Evolutionary conservation across 1,140 invertebrate genomes (phyloP), one percentile per base, ranked within the genome.

Genomic region (Linepithema humile): DNA sequence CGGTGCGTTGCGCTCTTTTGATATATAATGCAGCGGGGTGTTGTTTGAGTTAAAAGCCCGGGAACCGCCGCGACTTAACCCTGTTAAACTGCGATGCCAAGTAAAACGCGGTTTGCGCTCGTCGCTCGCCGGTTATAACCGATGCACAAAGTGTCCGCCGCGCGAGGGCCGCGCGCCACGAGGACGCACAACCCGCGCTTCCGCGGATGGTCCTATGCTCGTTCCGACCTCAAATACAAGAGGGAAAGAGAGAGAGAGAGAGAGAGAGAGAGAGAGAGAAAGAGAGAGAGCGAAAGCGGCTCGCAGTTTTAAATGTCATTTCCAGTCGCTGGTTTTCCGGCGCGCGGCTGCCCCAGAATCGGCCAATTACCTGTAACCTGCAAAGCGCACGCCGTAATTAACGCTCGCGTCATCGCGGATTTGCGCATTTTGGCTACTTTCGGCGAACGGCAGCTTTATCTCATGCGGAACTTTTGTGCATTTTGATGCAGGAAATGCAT

Each of bases 51-150:
- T 94, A 94, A 94, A 94, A 93, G 93, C 93, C 91, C 91, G 91
- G 91, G 92, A 93, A 94, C 93, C 93, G 80, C 93, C 90, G 89
- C 83, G 91, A 93, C 93, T 93, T 94, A 94, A 94, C 92, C 91
- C 93, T 93, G 93, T 94, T 94, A 94, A 94, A 94, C 93, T 94
- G 91, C 92, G 91, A 93, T 94, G 93, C 92, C 93, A 94, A 94
- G 93, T 94, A 91, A 93, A 94, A 93, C 93, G 93, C 92, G 92
- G 92, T 94, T 93, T 92, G 93, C 93, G 94, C 93, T 77, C 73
- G 64, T 93, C 92, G 93, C 91, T 91, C 91, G 88, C 83, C 87
- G 90, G 91, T 92, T 91, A 93, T 94, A 92, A 94, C 91, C 91
- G 91, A 94, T 94, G 93, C 93, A 94, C 93, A 94, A 94, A 94